These are phyloP conservation scores for Aphrocallistes beatrix DNA, from an alignment of 37 sponge, comb jelly and placozoan species.

Conservation along the genomic window DNA sequence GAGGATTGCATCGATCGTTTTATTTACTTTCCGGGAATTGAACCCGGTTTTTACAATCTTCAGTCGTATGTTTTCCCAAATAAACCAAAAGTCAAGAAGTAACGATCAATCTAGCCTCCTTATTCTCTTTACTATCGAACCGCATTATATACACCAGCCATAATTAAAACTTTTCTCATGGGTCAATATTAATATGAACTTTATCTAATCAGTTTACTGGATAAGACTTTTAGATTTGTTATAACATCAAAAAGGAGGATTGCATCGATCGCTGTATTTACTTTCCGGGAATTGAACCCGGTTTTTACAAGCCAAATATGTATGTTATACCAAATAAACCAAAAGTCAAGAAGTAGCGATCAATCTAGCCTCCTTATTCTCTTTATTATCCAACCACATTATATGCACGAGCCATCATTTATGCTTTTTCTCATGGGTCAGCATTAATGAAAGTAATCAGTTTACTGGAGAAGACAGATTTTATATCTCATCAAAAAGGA, in stretches of 20 bases:
- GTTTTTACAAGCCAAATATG: neutral
- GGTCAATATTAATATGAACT: neutral
- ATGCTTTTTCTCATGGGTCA: neutral
- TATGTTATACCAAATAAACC: neutral
- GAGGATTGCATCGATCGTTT: neutral
- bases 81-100: slow-evolving; percentile 17
- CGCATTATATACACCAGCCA: neutral
- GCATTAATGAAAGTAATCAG: neutral
- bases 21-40: neutral
- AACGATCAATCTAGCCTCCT: neutral
- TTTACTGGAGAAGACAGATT: too few relatives aligned
- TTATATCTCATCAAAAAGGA: neutral
- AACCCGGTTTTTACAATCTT: neutral
- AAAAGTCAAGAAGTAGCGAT: slow-evolving; percentile 17
- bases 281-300: slow-evolving; percentile 9
- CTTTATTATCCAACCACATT: neutral
- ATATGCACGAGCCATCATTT: neutral
- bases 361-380: neutral
- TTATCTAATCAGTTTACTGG: too few relatives aligned
- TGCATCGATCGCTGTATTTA: neutral
- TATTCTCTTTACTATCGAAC: neutral
- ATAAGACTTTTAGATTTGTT: too few relatives aligned
- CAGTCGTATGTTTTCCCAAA: neutral
- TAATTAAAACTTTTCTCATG: neutral
- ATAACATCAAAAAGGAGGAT: neutral